phyloP scores from a whole-genome alignment of 2,113 vertebrate species.

The Syngnathus typhle region DNA sequence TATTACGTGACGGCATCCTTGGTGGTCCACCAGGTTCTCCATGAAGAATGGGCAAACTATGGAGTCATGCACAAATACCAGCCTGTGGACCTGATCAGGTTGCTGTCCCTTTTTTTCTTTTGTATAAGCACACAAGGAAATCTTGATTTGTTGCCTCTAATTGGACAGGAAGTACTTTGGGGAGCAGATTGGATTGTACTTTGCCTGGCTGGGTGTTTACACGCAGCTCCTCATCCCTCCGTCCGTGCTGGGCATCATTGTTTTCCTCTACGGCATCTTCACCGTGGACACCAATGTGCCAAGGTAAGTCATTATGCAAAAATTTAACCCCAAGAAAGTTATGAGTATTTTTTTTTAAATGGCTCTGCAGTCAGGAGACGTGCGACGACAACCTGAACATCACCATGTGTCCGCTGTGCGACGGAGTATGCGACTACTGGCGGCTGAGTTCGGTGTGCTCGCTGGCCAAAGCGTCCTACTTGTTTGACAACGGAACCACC shows the following conservation, averaged over 20 bases:
- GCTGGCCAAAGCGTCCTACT: constrained; percentile 82
- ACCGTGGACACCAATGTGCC: constrained; percentile 90
- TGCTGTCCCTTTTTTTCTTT: neutral
- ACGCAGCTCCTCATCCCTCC: constrained; percentile 94
- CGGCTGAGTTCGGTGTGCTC: constrained; percentile 86
- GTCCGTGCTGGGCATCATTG: constrained; percentile 88
- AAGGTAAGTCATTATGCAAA: constrained; percentile 71
- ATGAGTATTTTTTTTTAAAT: neutral
- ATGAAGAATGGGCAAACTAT: constrained; percentile 95
- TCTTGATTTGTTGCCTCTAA: constrained; percentile 9
- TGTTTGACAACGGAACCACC: constrained; percentile 93
- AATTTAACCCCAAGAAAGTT: neutral
- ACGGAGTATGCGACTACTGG: constrained; percentile 93
- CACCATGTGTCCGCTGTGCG: constrained; percentile 97
- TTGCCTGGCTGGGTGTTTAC: constrained; percentile 96
- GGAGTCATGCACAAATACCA: constrained; percentile 95
- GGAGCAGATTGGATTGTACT: constrained; percentile 95
- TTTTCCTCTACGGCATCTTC: constrained; percentile 90
- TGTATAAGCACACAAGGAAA: no score
- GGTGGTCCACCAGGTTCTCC: constrained; percentile 75
- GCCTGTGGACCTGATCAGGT: constrained; percentile 91
- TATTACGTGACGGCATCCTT: neutral
- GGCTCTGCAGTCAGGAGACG: constrained; percentile 80
- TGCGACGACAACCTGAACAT: constrained; percentile 80
- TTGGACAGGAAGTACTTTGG: constrained; percentile 92